phyloP scores from a whole-genome alignment of 2,888 invertebrate species.

The Copidosoma aretas region DNA sequence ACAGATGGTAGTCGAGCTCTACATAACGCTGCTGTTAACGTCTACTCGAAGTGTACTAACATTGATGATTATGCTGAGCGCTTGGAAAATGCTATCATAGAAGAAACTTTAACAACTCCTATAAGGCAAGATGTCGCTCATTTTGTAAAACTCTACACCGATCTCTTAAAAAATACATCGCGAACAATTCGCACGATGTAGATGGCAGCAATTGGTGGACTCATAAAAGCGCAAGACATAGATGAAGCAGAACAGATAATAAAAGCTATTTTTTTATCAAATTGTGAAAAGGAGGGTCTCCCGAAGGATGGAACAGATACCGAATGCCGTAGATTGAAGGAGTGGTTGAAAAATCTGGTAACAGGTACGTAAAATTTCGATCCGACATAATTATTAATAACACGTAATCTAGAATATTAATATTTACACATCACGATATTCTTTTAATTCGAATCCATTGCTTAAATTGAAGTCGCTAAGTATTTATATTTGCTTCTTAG shows the following conservation, averaged over 20 bases:
- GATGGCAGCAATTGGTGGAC: constrained; percentile 27
- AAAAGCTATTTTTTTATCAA: constrained; percentile 2
- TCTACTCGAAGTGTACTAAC: constrained; percentile 14
- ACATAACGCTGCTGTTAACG: constrained; percentile 19
- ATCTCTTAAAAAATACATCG: background rate
- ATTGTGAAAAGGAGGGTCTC: constrained; percentile 3
- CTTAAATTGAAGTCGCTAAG: too few relatives aligned
- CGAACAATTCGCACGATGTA: constrained; percentile 18
- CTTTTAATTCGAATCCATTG: too few relatives aligned
- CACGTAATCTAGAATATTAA: too few relatives aligned
- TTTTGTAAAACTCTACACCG: constrained; percentile 14
- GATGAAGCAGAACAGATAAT: constrained; percentile 5
- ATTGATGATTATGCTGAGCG: constrained; percentile 31
- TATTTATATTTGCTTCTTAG: too few relatives aligned
- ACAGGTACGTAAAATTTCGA: too few relatives aligned
- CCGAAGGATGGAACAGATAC: background rate
- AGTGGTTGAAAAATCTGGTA: too few relatives aligned
- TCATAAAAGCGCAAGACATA: constrained; percentile 5
- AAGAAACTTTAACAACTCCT: background rate
- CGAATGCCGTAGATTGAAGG: background rate
- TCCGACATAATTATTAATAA: too few relatives aligned
- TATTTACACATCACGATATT: too few relatives aligned
- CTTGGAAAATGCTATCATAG: background rate
- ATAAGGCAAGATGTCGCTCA: constrained; percentile 25
- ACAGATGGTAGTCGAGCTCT: constrained; percentile 23